These are phyloP conservation scores for Cliona cf. orientalis DNA, from an alignment of 37 sponge, comb jelly and placozoan species.

Conservation along the genomic window DNA sequence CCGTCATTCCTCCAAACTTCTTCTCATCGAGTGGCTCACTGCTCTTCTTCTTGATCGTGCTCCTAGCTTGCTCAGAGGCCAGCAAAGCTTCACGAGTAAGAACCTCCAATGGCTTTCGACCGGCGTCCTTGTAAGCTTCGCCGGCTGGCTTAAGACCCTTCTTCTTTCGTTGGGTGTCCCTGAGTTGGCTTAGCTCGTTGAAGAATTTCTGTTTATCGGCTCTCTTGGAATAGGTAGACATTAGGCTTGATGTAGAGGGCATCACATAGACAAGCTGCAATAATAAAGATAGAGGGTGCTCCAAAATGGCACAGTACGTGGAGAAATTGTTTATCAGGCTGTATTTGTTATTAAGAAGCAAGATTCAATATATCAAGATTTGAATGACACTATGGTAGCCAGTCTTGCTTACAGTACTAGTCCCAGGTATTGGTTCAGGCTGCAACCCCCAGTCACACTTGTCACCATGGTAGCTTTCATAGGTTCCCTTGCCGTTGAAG, in stretches of 20 bases:
- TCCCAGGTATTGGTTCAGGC: constrained; percentile 63
- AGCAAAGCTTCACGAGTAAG: background rate
- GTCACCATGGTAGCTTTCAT: constrained; percentile 70
- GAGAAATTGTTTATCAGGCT: too few species aligned
- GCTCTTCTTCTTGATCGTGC: constrained; percentile 18
- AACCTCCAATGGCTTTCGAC: background rate
- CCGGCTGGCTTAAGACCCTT: background rate
- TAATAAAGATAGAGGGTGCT: too few species aligned
- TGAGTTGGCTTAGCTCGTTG: constrained; percentile 56
- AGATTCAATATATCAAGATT: too few species aligned
- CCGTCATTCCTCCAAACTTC: constrained; percentile 85
- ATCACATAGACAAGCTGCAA: constrained; percentile 82
- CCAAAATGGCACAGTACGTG: too few species aligned
- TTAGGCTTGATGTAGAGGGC: constrained; percentile 81
- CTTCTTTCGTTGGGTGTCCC: constrained; percentile 42
- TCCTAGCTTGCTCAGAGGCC: background rate
- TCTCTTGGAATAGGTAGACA: constrained; percentile 66
- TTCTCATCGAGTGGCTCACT: constrained; percentile 52
- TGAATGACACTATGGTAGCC: too few species aligned
- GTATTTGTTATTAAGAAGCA: too few species aligned
- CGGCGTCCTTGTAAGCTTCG: background rate
- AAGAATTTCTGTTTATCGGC: constrained; percentile 80
- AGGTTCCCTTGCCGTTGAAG: constrained; percentile 93
- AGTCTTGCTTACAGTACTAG: constrained; percentile 58
- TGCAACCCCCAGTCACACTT: constrained; percentile 74